Evolutionary conservation across 2,888 invertebrate genomes (phyloP).

Genomic region (Euclidia mi): DNA sequence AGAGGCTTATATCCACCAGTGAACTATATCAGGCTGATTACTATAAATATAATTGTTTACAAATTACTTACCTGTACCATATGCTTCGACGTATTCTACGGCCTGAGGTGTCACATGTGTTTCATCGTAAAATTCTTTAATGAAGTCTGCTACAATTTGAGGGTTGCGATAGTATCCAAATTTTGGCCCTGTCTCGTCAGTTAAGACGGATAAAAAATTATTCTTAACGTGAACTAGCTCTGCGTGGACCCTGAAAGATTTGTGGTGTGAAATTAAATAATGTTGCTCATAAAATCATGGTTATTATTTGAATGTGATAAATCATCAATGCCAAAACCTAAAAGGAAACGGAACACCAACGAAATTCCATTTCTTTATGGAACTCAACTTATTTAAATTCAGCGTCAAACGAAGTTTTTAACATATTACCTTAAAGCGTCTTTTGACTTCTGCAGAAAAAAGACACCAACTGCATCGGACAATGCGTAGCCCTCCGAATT

Average conservation of each 20-base stretch:
- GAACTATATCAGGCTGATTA: no score
- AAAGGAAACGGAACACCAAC: no score
- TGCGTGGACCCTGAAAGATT: slow-evolving; percentile 62
- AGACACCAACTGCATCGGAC: slow-evolving; percentile 92
- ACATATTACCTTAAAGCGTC: slow-evolving; percentile 60
- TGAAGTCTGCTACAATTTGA: slow-evolving; percentile 49
- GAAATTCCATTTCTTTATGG: not conserved
- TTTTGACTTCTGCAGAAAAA: slow-evolving; percentile 92
- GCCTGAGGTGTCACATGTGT: slow-evolving; percentile 87
- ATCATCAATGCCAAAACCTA: slow-evolving; percentile 1
- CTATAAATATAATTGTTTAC: no score
- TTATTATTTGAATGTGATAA: not conserved
- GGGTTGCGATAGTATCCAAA: slow-evolving; percentile 58
- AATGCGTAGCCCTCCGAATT: slow-evolving; percentile 92
- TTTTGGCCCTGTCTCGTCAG: slow-evolving; percentile 39
- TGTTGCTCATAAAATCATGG: no score
- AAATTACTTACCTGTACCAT: slow-evolving; percentile 91
- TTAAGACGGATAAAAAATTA: slow-evolving; percentile 42
- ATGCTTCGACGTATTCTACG: slow-evolving; percentile 92
- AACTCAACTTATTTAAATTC: no score
- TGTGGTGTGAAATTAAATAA: no score
- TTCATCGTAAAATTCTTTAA: slow-evolving; percentile 85
- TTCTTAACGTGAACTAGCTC: slow-evolving; percentile 59
- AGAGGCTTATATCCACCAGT: no score
- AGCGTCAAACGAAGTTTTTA: no score